These are phyloP conservation scores for Pollimyrus isidori DNA, from an alignment of 2,113 vertebrate genomes.

Conservation along the genomic window DNA sequence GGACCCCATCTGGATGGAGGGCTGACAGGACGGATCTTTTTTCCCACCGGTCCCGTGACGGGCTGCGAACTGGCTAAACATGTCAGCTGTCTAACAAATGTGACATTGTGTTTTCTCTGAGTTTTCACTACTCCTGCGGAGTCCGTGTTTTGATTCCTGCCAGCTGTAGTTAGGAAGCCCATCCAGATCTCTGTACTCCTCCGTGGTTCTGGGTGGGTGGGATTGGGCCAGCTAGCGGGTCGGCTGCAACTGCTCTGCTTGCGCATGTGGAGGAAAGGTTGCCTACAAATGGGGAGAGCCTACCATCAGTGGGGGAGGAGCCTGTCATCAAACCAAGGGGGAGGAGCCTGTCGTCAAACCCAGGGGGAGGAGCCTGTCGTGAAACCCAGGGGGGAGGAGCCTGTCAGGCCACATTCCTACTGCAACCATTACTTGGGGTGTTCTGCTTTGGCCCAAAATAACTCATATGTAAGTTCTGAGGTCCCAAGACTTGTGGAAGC, in stretches of 20 bases:
- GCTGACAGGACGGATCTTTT: background rate
- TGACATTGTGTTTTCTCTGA: conserved; percentile 20
- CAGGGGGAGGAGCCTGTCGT: too few species aligned
- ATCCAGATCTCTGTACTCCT: background rate
- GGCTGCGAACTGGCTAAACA: background rate
- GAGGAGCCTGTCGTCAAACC: background rate
- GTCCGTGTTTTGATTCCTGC: background rate
- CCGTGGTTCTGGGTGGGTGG: background rate
- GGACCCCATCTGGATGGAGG: conserved; percentile 4
- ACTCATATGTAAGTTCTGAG: background rate
- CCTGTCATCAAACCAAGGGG: background rate
- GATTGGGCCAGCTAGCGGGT: background rate
- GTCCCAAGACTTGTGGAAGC: background rate
- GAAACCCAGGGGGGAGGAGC: background rate
- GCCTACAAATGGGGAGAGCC: background rate
- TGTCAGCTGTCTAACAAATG: conserved; percentile 13
- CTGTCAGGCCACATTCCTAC: background rate
- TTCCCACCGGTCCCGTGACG: background rate
- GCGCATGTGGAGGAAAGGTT: background rate
- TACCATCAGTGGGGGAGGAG: background rate
- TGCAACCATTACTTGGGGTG: background rate
- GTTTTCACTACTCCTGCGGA: background rate
- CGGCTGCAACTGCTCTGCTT: background rate
- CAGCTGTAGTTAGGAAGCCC: background rate
- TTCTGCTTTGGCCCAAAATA: background rate